Evolutionary conservation across 1,140 invertebrate genomes (phyloP), one percentile per base, ranked within the genome.

Genomic region (Dendrolimus punctatus): DNA sequence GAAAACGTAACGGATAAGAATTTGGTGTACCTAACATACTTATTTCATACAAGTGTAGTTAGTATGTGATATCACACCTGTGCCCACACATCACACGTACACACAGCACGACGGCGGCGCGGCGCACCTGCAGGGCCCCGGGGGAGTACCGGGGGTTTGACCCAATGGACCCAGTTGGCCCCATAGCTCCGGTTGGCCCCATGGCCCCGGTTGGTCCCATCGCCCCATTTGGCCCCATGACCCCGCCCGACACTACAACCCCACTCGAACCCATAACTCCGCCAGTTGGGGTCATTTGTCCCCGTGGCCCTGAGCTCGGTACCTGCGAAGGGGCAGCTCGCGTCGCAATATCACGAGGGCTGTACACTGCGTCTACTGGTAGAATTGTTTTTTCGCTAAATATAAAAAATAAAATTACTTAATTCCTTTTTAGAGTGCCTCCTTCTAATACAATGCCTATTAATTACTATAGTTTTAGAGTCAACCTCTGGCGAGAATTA

Each of bases 101-200:
- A n/a, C n/a, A 92, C 80, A 93, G 90, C 81, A 93, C 91, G 88
- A 93, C 92, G 73, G 92, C 91, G 72, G 92, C 92, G 75, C 92
- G 91, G 85, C 92, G 92, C 88, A 93, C 92, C 91, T 93, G 93
- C 90, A 93, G 92, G 77, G 92, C 92, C 74, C 90, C 92, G 40
- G 91, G 91, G 66, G 90, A 91, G 76, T 88, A 88, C 40, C 72
- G 70, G 46, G 66, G 23, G 50, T 23, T 23, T 23, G 23, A 23
- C 52, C 52, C 54, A 48, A 6, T 10, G 6, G 6, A 38, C 42
- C 41, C 46, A 4, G 41, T 10, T 10, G 39, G 9, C 39, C 6
- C 42, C 48, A 42, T 49, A 49, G 49, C 46, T n/a, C 38, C 47
- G 46, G 5, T 45, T 7, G 23, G 50, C 52, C 52, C 54, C 50